phyloP scores from a whole-genome alignment of 2,113 vertebrate genomes.

The Colistium nudipinnis region DNA sequence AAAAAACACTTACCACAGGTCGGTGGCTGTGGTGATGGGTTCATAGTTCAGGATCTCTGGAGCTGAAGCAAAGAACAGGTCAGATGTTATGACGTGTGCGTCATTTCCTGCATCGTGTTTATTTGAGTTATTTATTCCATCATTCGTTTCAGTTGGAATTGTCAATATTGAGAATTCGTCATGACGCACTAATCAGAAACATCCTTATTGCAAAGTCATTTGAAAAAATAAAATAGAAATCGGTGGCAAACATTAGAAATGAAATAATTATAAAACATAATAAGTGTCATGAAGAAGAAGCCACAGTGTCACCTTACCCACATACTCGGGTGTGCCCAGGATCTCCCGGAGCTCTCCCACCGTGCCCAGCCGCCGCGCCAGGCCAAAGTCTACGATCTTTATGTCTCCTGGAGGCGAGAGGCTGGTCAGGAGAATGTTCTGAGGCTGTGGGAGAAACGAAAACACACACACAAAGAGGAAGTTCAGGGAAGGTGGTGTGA shows the following conservation, averaged over 20 bases:
- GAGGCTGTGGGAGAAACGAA: slow-evolving; percentile 82
- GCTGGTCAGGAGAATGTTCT: slow-evolving; percentile 94
- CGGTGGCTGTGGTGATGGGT: slow-evolving; percentile 96
- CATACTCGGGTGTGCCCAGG: slow-evolving; percentile 95
- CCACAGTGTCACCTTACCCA: slow-evolving; percentile 89
- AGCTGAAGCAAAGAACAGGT: slow-evolving; percentile 77
- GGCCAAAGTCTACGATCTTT: slow-evolving; percentile 97
- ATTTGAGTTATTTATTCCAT: not conserved
- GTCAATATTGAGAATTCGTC: too few relatives aligned
- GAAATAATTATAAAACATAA: too few relatives aligned
- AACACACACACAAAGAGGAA: slow-evolving; percentile 1
- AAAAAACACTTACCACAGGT: slow-evolving; percentile 89
- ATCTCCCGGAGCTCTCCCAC: slow-evolving; percentile 90
- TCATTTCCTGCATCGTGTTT: not conserved
- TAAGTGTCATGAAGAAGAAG: not conserved
- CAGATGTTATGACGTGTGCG: not conserved
- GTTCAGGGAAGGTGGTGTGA: not conserved
- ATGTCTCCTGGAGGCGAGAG: slow-evolving; percentile 91
- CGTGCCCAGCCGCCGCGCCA: slow-evolving; percentile 90
- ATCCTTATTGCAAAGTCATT: too few relatives aligned
- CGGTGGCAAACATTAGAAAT: too few relatives aligned
- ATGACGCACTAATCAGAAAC: too few relatives aligned
- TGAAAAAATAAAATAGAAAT: too few relatives aligned
- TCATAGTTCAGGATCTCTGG: slow-evolving; percentile 98
- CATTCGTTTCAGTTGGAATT: not conserved